Conservation (phyloP, 2,888 invertebrate species). For the Philonicus albiceps region DNA sequence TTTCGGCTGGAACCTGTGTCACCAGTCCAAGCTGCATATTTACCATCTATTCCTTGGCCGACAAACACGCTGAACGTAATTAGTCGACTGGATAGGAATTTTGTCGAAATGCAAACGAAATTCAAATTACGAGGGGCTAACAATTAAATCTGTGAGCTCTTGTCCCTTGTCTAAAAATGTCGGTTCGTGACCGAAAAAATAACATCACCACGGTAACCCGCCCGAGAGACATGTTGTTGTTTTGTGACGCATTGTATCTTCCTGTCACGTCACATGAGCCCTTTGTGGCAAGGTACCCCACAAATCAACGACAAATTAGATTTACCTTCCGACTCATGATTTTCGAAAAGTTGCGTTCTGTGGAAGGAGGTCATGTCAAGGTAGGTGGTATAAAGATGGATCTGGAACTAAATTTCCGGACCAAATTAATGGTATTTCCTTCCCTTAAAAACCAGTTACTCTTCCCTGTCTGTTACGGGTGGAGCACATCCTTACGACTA, state of each 20-base stretch:
- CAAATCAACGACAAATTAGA: constrained; percentile 25
- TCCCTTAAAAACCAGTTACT: constrained; percentile 23
- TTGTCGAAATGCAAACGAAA: neutral
- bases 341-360: constrained; percentile 31
- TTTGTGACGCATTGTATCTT: neutral
- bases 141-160: neutral
- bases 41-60: neutral
- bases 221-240: neutral
- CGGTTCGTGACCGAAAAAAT: neutral
- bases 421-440: constrained; percentile 32
- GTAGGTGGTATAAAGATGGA: constrained; percentile 1
- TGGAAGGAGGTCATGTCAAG: constrained; percentile 3
- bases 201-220: neutral
- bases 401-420: constrained; percentile 32
- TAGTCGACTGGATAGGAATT: neutral
- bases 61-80: neutral
- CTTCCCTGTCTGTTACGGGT: constrained; percentile 16
- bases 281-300: constrained; percentile 18
- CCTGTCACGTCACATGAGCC: neutral
- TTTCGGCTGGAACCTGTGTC: neutral
- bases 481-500: neutral
- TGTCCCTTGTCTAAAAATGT: neutral
- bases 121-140: neutral
- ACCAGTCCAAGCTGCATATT: neutral
- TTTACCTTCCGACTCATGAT: constrained; percentile 41